A percentile compares a stretch with the other conserved stretches of the same genome.
phyloP scores from a whole-genome alignment of 1,140 invertebrate genomes.

The Drosophila funebris region DNA sequence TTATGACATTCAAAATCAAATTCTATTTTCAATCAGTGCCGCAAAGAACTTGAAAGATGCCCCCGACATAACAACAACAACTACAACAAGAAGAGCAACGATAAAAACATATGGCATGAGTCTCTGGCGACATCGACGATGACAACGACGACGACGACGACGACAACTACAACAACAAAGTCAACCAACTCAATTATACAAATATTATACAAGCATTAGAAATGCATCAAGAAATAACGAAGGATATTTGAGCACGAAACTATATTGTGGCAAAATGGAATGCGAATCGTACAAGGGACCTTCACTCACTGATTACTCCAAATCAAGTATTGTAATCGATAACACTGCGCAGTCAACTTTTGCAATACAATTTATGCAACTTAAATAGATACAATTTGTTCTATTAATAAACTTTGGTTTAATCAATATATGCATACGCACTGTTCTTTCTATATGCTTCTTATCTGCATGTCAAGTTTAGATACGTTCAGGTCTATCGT shows the following conservation, averaged over 20 bases:
- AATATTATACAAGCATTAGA: slow-evolving; percentile 80
- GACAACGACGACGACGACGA: slow-evolving; percentile 26
- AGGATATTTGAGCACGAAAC: slow-evolving; percentile 70
- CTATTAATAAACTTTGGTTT: slow-evolving; percentile 14
- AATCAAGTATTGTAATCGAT: slow-evolving; percentile 24
- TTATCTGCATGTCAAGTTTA: slow-evolving; percentile 16
- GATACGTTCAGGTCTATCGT: neutral
- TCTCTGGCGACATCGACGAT: slow-evolving; percentile 67
- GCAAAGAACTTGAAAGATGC: slow-evolving; percentile 56
- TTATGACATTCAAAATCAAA: slow-evolving; percentile 72
- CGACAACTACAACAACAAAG: neutral
- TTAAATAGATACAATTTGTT: slow-evolving; percentile 16
- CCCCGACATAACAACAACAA: slow-evolving; percentile 7
- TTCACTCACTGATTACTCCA: slow-evolving; percentile 14
- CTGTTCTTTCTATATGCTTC: slow-evolving; percentile 6
- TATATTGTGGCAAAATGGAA: slow-evolving; percentile 9
- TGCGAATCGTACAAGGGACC: slow-evolving; percentile 8
- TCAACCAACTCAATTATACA: slow-evolving; percentile 75
- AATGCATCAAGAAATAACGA: slow-evolving; percentile 79
- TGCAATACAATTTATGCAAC: slow-evolving; percentile 24
- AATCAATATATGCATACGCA: slow-evolving; percentile 25
- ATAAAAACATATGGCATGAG: slow-evolving; percentile 50
- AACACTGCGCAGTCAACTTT: slow-evolving; percentile 36
- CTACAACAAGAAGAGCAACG: too few species aligned
- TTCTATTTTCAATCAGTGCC: slow-evolving; percentile 75